Conservation (phyloP, 2,797 vertebrate species). For the Alca torda region DNA sequence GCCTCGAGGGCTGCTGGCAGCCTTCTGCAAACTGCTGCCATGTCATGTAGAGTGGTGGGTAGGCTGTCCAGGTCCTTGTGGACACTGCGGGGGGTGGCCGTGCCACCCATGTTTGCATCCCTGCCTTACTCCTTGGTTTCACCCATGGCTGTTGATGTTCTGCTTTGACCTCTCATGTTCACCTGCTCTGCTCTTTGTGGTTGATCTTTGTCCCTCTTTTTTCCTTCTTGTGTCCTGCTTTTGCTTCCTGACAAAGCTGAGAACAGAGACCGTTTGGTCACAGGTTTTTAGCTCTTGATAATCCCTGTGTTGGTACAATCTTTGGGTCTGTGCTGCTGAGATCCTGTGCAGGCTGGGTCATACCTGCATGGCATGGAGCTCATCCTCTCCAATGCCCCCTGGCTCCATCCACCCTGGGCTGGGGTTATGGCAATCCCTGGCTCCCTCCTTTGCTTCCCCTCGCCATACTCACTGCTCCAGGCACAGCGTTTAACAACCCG, state of each 20-base stretch:
- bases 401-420: not conserved
- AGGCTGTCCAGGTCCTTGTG: fast-evolving
- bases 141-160: not conserved
- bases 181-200: not conserved
- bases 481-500: not conserved
- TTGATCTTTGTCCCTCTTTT: not conserved
- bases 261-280: not conserved
- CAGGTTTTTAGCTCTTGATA: not conserved
- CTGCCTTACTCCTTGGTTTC: not conserved
- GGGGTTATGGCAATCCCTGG: fast-evolving
- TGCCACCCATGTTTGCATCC: not conserved
- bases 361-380: not conserved
- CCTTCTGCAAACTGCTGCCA: not conserved
- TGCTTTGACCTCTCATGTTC: not conserved
- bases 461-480: fast-evolving
- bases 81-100: fast-evolving
- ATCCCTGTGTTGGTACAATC: not conserved
- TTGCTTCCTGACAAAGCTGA: not conserved
- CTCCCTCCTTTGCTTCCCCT: not conserved
- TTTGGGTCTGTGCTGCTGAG: not conserved
- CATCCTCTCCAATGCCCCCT: fast-evolving
- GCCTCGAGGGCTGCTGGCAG: not conserved
- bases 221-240: not conserved
- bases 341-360: not conserved
- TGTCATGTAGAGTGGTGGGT: fast-evolving